Conservation (phyloP, 2,113 vertebrate species). For the Kryptolebias marmoratus region DNA sequence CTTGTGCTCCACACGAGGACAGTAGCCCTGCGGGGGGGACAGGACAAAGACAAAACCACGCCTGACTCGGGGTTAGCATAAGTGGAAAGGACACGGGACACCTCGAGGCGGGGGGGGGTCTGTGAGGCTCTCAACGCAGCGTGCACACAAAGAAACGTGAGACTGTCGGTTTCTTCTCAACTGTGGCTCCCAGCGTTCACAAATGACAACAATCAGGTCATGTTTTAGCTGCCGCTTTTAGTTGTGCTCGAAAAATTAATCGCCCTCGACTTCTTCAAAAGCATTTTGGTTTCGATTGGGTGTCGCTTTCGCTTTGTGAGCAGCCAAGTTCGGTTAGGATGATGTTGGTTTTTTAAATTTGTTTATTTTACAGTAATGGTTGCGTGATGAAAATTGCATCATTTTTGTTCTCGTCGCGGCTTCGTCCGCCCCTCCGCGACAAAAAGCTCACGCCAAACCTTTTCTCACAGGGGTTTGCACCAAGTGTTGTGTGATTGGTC, state of each 20-base stretch:
- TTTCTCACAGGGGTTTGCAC: too few species aligned
- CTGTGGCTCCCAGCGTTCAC: slow-evolving; percentile 24
- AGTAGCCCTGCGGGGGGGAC: slow-evolving; percentile 39
- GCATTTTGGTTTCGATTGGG: background rate
- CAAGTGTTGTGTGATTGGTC: too few species aligned
- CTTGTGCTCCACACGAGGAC: slow-evolving; percentile 43
- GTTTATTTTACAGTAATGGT: slow-evolving; percentile 16
- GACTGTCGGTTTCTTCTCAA: slow-evolving; percentile 31
- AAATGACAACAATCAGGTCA: slow-evolving; percentile 28
- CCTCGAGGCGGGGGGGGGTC: slow-evolving; percentile 22
- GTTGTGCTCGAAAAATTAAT: slow-evolving; percentile 12
- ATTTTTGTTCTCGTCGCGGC: too few species aligned
- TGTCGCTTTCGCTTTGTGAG: background rate
- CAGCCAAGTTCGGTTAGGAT: slow-evolving; percentile 22
- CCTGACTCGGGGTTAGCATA: slow-evolving; percentile 51
- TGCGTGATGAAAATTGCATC: slow-evolving; percentile 16
- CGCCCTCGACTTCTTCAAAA: slow-evolving; percentile 6
- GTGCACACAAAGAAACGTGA: slow-evolving; percentile 19
- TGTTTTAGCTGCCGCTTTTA: background rate
- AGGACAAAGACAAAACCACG: slow-evolving; percentile 54
- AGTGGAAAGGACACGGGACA: slow-evolving; percentile 49
- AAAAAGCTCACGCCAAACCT: too few species aligned
- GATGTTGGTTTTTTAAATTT: background rate
- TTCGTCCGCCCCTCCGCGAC: too few species aligned
- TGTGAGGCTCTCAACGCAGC: slow-evolving; percentile 7